Percentiles rank a stretch among this genome's conserved stretches.
Evolutionary conservation across 2,113 vertebrate genomes (phyloP).

Genomic region (Camelus bactrianus): DNA sequence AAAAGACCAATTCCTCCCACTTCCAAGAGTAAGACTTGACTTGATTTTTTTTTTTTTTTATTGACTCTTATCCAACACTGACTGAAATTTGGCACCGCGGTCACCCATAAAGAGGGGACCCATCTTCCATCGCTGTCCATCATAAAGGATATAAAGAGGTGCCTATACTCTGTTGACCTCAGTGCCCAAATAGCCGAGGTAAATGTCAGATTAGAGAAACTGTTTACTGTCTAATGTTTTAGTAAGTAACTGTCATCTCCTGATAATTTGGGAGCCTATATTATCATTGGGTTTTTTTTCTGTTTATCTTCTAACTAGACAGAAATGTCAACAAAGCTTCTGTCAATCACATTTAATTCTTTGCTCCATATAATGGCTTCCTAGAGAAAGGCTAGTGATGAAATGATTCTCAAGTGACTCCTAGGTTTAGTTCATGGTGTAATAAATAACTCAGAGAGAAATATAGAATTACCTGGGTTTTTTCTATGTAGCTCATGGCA

Average conservation of each 20-base stretch:
- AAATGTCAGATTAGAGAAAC: conserved; percentile 6
- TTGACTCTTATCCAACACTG: neutral
- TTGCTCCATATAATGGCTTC: neutral
- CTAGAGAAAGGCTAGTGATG: neutral
- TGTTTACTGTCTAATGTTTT: neutral
- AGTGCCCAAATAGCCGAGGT: neutral
- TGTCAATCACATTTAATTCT: neutral
- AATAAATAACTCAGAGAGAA: neutral
- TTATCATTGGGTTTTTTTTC: neutral
- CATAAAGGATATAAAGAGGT: neutral
- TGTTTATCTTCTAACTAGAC: neutral
- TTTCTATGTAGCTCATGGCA: conserved; percentile 12
- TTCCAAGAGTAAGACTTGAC: neutral
- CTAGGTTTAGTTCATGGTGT: neutral
- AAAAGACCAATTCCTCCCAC: neutral
- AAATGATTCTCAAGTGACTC: neutral
- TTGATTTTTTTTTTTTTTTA: neutral
- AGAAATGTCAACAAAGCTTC: neutral
- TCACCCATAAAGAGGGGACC: neutral
- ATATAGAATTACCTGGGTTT: conserved; percentile 25
- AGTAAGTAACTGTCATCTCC: neutral
- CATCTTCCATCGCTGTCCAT: no score
- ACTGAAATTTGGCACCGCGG: neutral
- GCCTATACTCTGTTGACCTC: neutral
- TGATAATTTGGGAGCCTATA: neutral